Conservation (phyloP, 2,797 vertebrate genomes). For the Botia almorhae region DNA sequence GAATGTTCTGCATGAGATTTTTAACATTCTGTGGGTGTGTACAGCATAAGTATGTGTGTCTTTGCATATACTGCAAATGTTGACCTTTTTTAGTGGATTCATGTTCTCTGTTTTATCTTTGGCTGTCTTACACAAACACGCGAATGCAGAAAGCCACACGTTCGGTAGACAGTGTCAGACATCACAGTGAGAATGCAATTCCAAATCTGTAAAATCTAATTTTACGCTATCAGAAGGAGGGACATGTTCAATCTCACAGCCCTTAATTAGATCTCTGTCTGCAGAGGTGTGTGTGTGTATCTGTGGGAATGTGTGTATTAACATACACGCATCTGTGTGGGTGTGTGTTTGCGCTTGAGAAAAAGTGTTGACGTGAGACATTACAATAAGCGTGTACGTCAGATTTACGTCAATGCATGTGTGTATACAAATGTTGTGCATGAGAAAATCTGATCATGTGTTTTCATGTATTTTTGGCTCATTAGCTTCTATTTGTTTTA, state of each 20-base stretch:
- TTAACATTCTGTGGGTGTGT: conserved; percentile 22
- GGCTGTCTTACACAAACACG: not conserved
- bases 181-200: conserved; percentile 60
- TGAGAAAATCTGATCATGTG: not conserved
- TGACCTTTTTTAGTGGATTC: conserved; percentile 31
- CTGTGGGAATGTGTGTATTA: conserved; percentile 5
- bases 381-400: not conserved
- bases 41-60: conserved; percentile 3
- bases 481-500: not conserved
- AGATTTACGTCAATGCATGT: not conserved
- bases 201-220: conserved; percentile 64
- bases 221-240: conserved; percentile 65
- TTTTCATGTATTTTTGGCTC: not conserved
- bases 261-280: conserved; percentile 70
- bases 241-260: conserved; percentile 65
- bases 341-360: conserved; percentile 39
- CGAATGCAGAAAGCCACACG: conserved; percentile 7
- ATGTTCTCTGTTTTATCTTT: not conserved
- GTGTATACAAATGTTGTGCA: not conserved
- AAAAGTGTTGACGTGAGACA: not conserved
- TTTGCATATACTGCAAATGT: conserved; percentile 28
- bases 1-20: conserved; percentile 62
- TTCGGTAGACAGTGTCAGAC: conserved; percentile 51
- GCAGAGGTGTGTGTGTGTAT: conserved; percentile 54
- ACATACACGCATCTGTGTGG: conserved; percentile 25